Evolutionary conservation across 2,797 vertebrate genomes (phyloP), one percentile per base, ranked within the genome.

Genomic region (Acipenser ruthenus): DNA sequence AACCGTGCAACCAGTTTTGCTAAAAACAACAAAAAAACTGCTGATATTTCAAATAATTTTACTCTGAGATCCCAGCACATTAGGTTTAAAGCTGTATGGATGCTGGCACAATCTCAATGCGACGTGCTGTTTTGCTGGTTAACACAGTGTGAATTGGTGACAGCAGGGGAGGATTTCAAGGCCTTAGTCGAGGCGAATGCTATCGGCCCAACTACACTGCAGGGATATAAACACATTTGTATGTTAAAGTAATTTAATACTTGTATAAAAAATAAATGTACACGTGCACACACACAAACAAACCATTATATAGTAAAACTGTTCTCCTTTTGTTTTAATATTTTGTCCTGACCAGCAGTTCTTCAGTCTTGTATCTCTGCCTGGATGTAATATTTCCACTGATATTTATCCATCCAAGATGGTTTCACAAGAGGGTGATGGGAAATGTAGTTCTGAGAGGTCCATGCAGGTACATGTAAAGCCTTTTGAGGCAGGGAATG

Each of bases 1-100:
- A 37, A 37, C 37, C 5, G 37, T 37, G 37, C 4, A 37, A 37
- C 4, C 37, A 37, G 37, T 37, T 37, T 37, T 37, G 37, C 37
- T 37, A 37, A 37, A 37, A 37, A 37, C 3, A 37, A 37, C 5
- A 37, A 37, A 37, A 37, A 37, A 4, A 37, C 37, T 37, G 37
- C 37, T 37, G 37, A 37, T 37, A 4, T 37, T 37, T 37, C 23
- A 37, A 37, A 4, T 37, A 37, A 37, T 37, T 37, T 37, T 3
- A 37, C 55, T 49, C 63, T 13, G 65, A 15, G 47, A 65, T 63
- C 58, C 65, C 60, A 37, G 60, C 50, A 49, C 58, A 68, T 63
- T 72, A 51, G 50, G 61, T 65, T 71, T 58, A 49, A 58, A 67
- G 63, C 70, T 77, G 64, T 77, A 72, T 77, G 66, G 64, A 53